phyloP scores from a whole-genome alignment of 1,140 invertebrate genomes.

The Drosophila murphyi region DNA sequence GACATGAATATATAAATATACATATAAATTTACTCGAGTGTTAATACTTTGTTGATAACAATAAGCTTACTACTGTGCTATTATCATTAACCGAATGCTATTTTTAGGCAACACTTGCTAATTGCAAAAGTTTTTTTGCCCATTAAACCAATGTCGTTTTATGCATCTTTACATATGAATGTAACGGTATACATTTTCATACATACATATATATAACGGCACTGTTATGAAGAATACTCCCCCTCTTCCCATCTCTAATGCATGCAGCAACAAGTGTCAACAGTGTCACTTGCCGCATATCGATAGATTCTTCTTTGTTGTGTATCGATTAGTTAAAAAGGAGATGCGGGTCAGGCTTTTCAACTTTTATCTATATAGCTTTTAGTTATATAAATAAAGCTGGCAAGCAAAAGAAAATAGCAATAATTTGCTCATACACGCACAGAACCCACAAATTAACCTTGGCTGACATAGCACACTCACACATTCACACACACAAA shows the following conservation, averaged over 20 bases:
- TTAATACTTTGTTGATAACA: background rate
- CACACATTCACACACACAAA: background rate
- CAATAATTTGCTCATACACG: background rate
- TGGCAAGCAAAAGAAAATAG: background rate
- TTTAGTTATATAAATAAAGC: conserved; percentile 11
- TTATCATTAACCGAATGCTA: background rate
- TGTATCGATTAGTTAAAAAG: conserved; percentile 23
- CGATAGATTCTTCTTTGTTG: conserved; percentile 13
- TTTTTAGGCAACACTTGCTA: conserved; percentile 11
- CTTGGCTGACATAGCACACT: conserved; percentile 20
- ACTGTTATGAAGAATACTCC: background rate
- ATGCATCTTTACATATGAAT: no score
- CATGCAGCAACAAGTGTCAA: conserved; percentile 38
- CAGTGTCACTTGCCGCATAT: conserved; percentile 16
- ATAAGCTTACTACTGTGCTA: background rate
- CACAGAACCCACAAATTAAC: conserved; percentile 16
- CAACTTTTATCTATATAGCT: background rate
- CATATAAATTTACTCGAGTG: background rate
- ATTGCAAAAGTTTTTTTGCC: background rate
- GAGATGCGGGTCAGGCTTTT: background rate
- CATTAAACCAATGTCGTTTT: background rate
- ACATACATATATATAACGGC: conserved; percentile 1
- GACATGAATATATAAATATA: background rate
- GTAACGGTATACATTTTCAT: no score
- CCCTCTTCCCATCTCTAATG: background rate